These are phyloP conservation scores for Potamarius usumacintae DNA, from an alignment of 2,113 vertebrate genomes.

Conservation along the genomic window DNA sequence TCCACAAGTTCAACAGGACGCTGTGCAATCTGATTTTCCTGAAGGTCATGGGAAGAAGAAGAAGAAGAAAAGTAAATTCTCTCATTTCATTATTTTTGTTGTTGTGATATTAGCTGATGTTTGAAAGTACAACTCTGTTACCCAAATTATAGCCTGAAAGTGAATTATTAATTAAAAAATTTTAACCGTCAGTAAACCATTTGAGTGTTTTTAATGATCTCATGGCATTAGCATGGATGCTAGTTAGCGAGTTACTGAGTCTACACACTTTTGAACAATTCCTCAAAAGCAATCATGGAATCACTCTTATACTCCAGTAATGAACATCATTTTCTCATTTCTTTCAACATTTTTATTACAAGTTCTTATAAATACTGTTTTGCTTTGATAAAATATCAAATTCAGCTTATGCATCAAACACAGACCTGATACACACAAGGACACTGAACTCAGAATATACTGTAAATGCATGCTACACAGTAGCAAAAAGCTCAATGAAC, in stretches of 20 bases:
- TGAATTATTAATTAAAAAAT: not conserved
- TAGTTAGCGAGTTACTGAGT: not conserved
- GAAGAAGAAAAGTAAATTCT: no score
- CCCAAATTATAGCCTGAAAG: not conserved
- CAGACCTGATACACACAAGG: conserved; percentile 58
- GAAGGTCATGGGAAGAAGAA: not conserved
- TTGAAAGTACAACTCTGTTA: not conserved
- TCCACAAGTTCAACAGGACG: not conserved
- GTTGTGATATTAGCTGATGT: not conserved
- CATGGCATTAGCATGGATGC: not conserved
- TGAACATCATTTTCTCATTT: conserved; percentile 38
- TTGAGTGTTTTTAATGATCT: not conserved
- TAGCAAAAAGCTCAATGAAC: conserved; percentile 76
- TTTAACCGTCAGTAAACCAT: not conserved
- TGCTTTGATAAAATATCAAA: conserved; percentile 89
- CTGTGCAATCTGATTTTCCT: not conserved
- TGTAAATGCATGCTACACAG: conserved; percentile 86
- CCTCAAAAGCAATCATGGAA: not conserved
- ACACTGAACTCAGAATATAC: conserved; percentile 15
- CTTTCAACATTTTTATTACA: conserved; percentile 74
- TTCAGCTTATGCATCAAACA: conserved; percentile 74
- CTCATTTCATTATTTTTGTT: not conserved
- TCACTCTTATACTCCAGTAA: not conserved
- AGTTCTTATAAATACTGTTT: conserved; percentile 87
- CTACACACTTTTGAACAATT: not conserved